Evolutionary conservation across 1,140 invertebrate genomes (phyloP), one percentile per base, ranked within the genome.

Genomic region (Halesus radiatus): DNA sequence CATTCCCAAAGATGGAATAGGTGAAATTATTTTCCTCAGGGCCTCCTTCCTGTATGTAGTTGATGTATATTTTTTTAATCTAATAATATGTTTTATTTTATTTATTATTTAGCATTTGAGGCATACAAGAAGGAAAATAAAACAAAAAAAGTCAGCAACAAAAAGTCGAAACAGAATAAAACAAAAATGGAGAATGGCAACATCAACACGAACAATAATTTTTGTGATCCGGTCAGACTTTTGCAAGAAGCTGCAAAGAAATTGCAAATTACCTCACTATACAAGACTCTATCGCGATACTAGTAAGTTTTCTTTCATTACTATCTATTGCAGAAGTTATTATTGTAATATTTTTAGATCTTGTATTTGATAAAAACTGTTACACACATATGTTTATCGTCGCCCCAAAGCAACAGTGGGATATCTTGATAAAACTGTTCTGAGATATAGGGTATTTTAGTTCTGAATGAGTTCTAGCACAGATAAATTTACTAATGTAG

Each of bases 231-330:
- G 18, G 85, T 94, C 3, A 90, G 90, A 78, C 82, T 92, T 22
- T 85, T 93, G 20, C 90, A 92, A 84, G 92, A 93, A 26, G 85
- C 90, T 5, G 91, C 92, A 0, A 92, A 91, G 84, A 84, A 87
- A 53, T 87, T 91, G 45, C 88, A 89, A 53, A 87, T 91, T 62
- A 86, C 85, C 83, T 81, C 84, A 0, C 84, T 92, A 45, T 88
- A 91, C 72, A 90, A 90, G 77, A 84, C 89, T 37, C 86, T 92
- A 1, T 88, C 88, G 60, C 89, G 89, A 78, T 90, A 88, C 84
- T 88, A 86, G 89, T 90, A 76, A 86, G 88, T 85, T 56, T 70
- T 70, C 20, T 32, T 64, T 64, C 54, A 56, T 32, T 64, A 45
- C 10, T 1, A 13, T 45, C 10, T 45, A 13, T 5, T 66, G 22